These are phyloP conservation scores for Apostichopus californicus DNA, from an alignment of 35 echinoderm and acorn worm genomes.

Conservation along the genomic window DNA sequence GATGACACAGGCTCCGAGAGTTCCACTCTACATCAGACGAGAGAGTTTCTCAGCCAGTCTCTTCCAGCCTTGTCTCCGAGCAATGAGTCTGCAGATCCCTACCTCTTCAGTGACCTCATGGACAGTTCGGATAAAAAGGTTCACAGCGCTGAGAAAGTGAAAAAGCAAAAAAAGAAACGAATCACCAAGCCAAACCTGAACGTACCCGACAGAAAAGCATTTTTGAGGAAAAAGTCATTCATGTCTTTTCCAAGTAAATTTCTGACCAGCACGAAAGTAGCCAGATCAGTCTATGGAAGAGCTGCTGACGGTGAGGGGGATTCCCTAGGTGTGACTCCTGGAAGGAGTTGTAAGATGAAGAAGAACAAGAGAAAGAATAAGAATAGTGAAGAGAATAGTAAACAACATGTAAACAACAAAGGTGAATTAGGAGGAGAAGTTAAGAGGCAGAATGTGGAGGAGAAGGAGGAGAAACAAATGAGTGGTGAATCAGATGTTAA, in stretches of 20 bases:
- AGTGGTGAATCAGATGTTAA: not conserved
- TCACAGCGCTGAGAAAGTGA: not conserved
- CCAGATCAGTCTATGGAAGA: not conserved
- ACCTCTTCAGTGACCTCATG: conserved; percentile 33
- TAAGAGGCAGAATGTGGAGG: not conserved
- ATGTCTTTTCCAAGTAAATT: conserved; percentile 36
- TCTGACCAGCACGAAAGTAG: not conserved
- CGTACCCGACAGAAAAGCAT: not conserved
- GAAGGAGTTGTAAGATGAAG: not conserved
- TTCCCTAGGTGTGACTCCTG: not conserved
- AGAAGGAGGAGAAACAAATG: not conserved
- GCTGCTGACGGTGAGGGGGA: not conserved
- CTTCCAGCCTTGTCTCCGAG: conserved; percentile 22
- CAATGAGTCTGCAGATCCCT: not conserved
- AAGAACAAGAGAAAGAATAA: not conserved
- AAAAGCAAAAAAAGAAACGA: not conserved
- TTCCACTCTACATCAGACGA: conserved; percentile 33
- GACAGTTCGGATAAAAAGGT: not conserved
- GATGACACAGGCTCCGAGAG: not conserved
- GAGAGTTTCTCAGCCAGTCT: conserved; percentile 49
- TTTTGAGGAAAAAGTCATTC: conserved; percentile 29
- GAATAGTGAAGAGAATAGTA: not conserved
- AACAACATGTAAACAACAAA: not conserved
- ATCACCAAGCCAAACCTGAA: conserved; percentile 4
- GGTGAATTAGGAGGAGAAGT: not conserved